Evolutionary conservation across 2,888 invertebrate species (phyloP), one percentile per base, ranked within the genome.

Genomic region (Mesorhabditis sp.): DNA sequence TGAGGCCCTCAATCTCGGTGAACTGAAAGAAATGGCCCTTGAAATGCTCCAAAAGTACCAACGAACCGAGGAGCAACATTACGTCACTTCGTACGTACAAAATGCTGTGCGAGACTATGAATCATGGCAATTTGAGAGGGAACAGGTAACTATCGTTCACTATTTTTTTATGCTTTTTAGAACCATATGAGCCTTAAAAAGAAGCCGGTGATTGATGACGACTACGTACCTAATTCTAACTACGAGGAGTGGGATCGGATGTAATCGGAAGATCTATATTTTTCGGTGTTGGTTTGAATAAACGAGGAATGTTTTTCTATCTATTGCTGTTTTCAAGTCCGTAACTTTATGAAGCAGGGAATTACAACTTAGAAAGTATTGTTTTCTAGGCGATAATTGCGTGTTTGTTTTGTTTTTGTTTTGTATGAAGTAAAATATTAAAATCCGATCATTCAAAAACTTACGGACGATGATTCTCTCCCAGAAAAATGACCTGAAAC

Each of bases 171-270:
- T 2, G 7, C 43, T 45, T 43, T 77, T 63, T 62, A 80, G 79
- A 81, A 80, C 64, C 76, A 76, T 63, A 74, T 81, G 61, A 76
- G 79, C 45, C 72, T 79, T 43, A 81, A 81, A 69, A 80, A 79
- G 70, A 81, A 81, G 66, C 75, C 80, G 44, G 72, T 74, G 0
- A 67, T 67, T 5, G 82, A 81, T 6, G 79, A 80, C 45, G 80
- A 79, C 15, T 77, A 74, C 67, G 76, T 78, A 44, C 74, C 77
- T 42, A 79, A 76, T 42, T 74, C 82, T 0, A 80, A 80, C 28
- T 83, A 83, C 70, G 83, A 83, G 66, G 83, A 83, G 45, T 83
- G 83, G 83, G 83, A 83, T 65, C 82, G 80, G 66, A 70, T 82
- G 71, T 82, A 72, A 77, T 42, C 41, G 7, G 58, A 13, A 50